A percentile compares a stretch with the other conserved stretches of the same genome.
These are phyloP conservation scores for Semaprochilodus insignis DNA, from an alignment of 2,797 vertebrate genomes.

Conservation along the genomic window DNA sequence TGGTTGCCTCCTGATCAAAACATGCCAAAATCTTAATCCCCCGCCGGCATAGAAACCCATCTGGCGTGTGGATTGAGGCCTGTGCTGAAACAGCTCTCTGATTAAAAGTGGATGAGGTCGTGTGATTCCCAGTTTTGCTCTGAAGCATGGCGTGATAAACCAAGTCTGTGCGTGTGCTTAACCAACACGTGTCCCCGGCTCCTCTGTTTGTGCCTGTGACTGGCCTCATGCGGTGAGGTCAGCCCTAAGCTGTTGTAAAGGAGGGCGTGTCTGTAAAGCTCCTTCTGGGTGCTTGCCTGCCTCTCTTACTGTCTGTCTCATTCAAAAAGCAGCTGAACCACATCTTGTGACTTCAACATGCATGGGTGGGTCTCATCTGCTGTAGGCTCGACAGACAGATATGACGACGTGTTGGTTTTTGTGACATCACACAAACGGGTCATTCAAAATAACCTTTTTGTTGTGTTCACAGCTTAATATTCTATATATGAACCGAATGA, in stretches of 20 bases:
- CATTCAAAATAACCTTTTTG: too few species aligned
- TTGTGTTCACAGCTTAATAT: too few species aligned
- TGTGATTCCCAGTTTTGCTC: not conserved
- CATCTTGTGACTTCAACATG: too few species aligned
- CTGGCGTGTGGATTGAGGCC: not conserved
- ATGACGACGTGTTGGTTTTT: too few species aligned
- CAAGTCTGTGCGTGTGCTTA: conserved; percentile 15
- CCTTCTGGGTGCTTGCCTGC: not conserved
- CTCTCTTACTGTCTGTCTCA: not conserved
- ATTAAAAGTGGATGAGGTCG: conserved; percentile 6
- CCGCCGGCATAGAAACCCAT: not conserved
- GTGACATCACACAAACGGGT: too few species aligned
- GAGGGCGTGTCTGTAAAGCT: conserved; percentile 12
- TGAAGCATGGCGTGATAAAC: not conserved
- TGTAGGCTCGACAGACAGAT: too few species aligned
- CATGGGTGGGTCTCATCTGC: too few species aligned
- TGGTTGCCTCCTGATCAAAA: not conserved
- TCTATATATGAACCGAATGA: too few species aligned
- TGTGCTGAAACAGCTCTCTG: not conserved
- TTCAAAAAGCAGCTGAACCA: too few species aligned
- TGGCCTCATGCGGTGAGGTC: conserved; percentile 19
- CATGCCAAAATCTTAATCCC: not conserved
- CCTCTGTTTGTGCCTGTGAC: not conserved
- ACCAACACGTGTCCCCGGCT: not conserved
- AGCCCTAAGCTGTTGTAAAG: conserved; percentile 34